These are phyloP conservation scores for Larimichthys crocea DNA, from an alignment of 2,113 vertebrate genomes.

Conservation along the genomic window DNA sequence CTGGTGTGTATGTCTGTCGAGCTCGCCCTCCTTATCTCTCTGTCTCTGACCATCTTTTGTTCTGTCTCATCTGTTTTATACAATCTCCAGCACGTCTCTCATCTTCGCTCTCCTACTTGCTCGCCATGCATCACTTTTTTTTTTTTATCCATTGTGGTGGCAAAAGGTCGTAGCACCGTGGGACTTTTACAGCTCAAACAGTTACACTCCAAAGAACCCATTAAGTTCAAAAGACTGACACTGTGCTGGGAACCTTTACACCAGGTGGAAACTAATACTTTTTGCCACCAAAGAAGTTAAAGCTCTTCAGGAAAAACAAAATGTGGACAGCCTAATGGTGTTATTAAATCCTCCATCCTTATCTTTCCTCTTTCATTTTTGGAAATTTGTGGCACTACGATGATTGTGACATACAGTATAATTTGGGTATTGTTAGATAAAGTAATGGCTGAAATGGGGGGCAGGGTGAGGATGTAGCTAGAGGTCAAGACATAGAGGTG, in stretches of 20 bases:
- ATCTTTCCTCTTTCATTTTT: constrained; percentile 60
- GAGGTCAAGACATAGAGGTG: constrained; percentile 56
- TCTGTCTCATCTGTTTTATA: constrained; percentile 59
- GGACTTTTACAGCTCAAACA: constrained; percentile 50
- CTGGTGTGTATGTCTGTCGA: constrained; percentile 65
- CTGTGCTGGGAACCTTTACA: constrained; percentile 43
- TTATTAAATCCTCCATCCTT: constrained; percentile 57
- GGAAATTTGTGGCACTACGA: constrained; percentile 43
- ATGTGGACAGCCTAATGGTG: constrained; percentile 63
- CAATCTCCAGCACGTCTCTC: constrained; percentile 38
- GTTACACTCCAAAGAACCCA: constrained; percentile 35
- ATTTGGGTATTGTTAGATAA: constrained; percentile 66
- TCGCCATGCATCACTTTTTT: constrained; percentile 13
- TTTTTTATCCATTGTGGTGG: constrained; percentile 44
- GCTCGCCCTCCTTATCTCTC: constrained; percentile 47
- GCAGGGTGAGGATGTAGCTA: constrained; percentile 19
- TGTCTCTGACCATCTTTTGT: constrained; percentile 56
- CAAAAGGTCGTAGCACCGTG: constrained; percentile 34
- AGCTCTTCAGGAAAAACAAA: constrained; percentile 17
- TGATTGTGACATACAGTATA: constrained; percentile 70
- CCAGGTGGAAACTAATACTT: constrained; percentile 41
- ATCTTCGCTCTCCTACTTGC: constrained; percentile 23
- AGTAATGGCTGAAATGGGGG: constrained; percentile 42
- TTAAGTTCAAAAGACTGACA: constrained; percentile 52
- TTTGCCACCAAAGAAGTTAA: constrained; percentile 47